These are phyloP conservation scores for Syrista parreyssii DNA, from an alignment of 2,888 invertebrate genomes.

Conservation along the genomic window DNA sequence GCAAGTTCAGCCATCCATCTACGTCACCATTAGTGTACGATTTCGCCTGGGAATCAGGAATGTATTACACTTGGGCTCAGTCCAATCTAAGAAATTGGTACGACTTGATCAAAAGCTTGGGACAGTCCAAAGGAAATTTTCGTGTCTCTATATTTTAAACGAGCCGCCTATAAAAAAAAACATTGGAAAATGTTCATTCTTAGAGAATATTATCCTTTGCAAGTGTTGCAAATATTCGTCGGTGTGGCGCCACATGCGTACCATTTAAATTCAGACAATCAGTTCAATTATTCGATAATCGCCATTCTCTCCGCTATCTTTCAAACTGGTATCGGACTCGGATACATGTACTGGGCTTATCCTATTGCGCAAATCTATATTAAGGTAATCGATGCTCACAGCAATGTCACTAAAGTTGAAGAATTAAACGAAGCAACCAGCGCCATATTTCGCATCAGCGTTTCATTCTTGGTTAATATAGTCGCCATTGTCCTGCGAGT, in stretches of 20 bases:
- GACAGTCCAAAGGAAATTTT: neutral
- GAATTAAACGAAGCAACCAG: neutral
- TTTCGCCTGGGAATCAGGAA: neutral
- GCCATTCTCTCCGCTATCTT: neutral
- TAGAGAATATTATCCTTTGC: neutral
- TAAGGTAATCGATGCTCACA: neutral
- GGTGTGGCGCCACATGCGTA: neutral
- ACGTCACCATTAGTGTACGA: neutral
- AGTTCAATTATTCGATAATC: neutral
- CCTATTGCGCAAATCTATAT: fast-evolving
- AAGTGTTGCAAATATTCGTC: neutral
- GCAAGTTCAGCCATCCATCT: neutral
- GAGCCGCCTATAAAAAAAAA: neutral
- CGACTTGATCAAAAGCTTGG: neutral
- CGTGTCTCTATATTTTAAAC: neutral
- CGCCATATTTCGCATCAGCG: neutral
- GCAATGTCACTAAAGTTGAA: neutral
- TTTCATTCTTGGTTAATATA: neutral
- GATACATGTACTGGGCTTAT: neutral
- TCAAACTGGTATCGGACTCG: neutral
- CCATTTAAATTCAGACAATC: neutral
- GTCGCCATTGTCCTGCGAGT: neutral
- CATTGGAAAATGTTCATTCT: neutral
- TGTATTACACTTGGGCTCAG: neutral
- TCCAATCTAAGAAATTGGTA: neutral